phyloP scores from a whole-genome alignment of 2,113 vertebrate species.

The Callaeas wilsoni region DNA sequence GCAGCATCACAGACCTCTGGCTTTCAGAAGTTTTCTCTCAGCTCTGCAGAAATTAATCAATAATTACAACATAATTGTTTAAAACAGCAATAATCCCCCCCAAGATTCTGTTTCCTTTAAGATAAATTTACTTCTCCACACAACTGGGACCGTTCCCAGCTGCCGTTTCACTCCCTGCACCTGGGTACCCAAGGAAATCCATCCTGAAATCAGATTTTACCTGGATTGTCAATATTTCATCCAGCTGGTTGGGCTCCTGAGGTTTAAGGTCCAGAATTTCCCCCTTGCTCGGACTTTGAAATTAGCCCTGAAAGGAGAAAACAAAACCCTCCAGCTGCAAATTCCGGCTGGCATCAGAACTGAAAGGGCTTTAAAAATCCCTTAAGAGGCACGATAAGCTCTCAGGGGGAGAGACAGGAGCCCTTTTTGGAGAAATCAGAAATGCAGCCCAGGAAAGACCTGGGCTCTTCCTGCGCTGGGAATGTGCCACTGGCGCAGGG shows the following conservation, averaged over 20 bases:
- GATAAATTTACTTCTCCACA: neutral
- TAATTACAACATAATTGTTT: neutral
- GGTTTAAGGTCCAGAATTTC: neutral
- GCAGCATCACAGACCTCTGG: neutral
- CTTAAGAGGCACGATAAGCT: neutral
- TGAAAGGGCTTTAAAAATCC: neutral
- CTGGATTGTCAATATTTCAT: neutral
- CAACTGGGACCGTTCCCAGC: neutral
- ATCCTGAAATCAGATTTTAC: neutral
- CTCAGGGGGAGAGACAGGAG: neutral
- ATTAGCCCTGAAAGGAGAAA: neutral
- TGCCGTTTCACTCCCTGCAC: neutral
- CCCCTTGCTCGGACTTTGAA: neutral
- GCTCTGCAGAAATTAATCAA: neutral
- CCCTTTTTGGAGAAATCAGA: neutral
- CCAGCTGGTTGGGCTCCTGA: neutral
- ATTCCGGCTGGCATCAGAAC: neutral
- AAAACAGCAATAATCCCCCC: neutral
- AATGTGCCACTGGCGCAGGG: neutral
- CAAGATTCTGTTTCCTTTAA: neutral
- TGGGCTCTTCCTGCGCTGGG: neutral
- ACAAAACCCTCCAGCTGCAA: neutral
- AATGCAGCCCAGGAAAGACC: neutral
- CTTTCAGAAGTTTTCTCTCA: neutral
- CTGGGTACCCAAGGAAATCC: neutral